phyloP scores from a whole-genome alignment of 2,113 vertebrate species.

The Pedetes capensis region DNA sequence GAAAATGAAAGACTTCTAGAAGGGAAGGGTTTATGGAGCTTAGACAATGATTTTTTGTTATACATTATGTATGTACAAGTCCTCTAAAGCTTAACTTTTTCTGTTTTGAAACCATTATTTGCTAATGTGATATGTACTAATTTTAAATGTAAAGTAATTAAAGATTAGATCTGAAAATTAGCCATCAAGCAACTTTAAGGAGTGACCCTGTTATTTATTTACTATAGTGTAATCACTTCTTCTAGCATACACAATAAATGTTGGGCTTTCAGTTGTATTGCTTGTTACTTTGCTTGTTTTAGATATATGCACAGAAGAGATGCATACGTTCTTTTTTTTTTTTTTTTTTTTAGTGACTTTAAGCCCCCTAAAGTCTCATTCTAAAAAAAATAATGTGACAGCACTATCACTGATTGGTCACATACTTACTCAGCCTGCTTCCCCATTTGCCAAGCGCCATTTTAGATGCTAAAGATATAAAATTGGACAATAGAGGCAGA shows the following conservation, averaged over 20 bases:
- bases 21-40: background rate
- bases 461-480: background rate
- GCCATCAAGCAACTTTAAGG: background rate
- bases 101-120: conserved; percentile 16
- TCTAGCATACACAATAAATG: background rate
- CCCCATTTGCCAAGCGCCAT: background rate
- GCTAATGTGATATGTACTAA: background rate
- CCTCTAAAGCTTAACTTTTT: conserved; percentile 2
- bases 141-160: conserved; percentile 33
- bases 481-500: background rate
- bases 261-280: background rate
- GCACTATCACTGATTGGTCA: background rate
- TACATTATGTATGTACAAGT: background rate
- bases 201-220: background rate
- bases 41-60: background rate
- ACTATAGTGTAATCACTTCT: background rate
- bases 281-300: conserved; percentile 34
- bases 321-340: background rate
- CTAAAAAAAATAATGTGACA: background rate
- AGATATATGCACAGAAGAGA: conserved; percentile 15
- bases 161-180: conserved; percentile 41
- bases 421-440: background rate
- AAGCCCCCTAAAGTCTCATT: background rate
- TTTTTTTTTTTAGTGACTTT: background rate
- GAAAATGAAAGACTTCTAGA: background rate